phyloP scores from a whole-genome alignment of 1,140 invertebrate genomes.

The Ceratosolen fusciceps region DNA sequence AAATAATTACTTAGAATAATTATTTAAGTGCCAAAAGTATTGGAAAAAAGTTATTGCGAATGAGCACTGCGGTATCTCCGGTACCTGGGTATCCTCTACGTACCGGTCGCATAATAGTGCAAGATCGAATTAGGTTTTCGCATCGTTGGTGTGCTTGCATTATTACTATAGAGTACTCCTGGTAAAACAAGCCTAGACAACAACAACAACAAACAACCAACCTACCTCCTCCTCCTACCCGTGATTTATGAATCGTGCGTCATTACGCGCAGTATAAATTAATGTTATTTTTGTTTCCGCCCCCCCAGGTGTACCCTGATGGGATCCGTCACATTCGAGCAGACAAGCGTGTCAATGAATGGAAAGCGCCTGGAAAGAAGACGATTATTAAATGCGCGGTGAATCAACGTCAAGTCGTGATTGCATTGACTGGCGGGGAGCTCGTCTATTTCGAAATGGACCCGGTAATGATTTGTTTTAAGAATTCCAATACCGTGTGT shows the following conservation, averaged over 20 bases:
- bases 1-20: too few species aligned
- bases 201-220: too few species aligned
- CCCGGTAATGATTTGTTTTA: conserved; percentile 79
- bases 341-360: conserved; percentile 98
- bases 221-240: too few species aligned
- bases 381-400: conserved; percentile 98
- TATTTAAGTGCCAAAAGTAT: too few species aligned
- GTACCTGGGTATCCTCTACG: conserved; percentile 60
- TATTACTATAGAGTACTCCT: conserved; percentile 54
- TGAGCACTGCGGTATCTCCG: conserved; percentile 68
- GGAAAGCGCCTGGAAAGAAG: conserved; percentile 98
- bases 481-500: not conserved
- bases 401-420: conserved; percentile 98
- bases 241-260: too few species aligned
- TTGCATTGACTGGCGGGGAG: conserved; percentile 97
- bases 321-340: conserved; percentile 98
- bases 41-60: too few species aligned
- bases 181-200: conserved; percentile 58
- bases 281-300: conserved; percentile 15
- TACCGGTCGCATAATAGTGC: conserved; percentile 65
- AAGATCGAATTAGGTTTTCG: conserved; percentile 58
- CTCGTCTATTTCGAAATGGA: conserved; percentile 99
- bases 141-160: conserved; percentile 65
- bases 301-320: conserved; percentile 90
- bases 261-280: too few species aligned